phyloP scores from a whole-genome alignment of 1,140 invertebrate genomes.

The Charaxes varanes region DNA sequence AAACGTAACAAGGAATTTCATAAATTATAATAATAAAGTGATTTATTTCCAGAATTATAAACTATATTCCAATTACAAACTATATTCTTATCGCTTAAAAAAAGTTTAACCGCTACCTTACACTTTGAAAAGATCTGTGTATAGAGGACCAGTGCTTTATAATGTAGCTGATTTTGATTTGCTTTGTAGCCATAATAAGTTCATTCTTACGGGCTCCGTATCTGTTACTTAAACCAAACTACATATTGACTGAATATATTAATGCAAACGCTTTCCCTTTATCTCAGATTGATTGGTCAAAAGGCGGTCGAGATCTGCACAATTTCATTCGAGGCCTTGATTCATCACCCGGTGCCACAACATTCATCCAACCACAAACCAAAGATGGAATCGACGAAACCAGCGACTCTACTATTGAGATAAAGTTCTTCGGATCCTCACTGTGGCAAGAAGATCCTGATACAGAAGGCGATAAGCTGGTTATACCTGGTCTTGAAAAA shows the following conservation, averaged over 20 bases:
- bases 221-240: background rate
- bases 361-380: conserved; percentile 75
- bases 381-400: conserved; percentile 63
- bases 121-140: too few species aligned
- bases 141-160: too few species aligned
- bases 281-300: conserved; percentile 82
- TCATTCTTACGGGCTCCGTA: too few species aligned
- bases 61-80: too few species aligned
- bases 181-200: too few species aligned
- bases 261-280: background rate
- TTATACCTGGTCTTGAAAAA: conserved; percentile 77
- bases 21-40: too few species aligned
- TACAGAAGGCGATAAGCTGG: conserved; percentile 76
- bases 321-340: conserved; percentile 96
- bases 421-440: conserved; percentile 86
- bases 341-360: conserved; percentile 93
- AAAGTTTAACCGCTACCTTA: too few species aligned
- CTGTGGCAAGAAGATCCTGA: conserved; percentile 80
- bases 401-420: conserved; percentile 68
- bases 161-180: too few species aligned
- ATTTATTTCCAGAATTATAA: too few species aligned
- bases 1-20: too few species aligned
- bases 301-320: conserved; percentile 82
- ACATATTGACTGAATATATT: too few species aligned
- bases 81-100: too few species aligned